These are phyloP conservation scores for Metopia argyrocephala DNA, from an alignment of 2,888 invertebrate genomes.

Conservation along the genomic window DNA sequence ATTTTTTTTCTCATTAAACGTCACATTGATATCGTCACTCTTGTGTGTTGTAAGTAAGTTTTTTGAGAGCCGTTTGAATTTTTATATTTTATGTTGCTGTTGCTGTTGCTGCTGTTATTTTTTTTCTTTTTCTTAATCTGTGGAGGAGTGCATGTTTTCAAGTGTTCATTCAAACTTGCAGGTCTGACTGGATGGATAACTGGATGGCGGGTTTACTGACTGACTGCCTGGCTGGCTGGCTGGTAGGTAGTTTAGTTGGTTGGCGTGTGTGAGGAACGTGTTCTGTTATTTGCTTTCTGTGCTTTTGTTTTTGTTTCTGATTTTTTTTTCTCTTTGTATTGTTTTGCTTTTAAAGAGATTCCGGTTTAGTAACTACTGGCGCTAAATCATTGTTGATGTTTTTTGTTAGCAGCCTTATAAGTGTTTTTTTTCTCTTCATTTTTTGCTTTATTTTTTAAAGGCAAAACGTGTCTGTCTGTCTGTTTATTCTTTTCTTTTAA, in stretches of 20 bases:
- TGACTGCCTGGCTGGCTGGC: neutral
- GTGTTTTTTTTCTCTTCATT: slow-evolving; percentile 30
- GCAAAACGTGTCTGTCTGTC: neutral
- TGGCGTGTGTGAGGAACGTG: slow-evolving; percentile 62
- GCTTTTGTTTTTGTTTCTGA: neutral
- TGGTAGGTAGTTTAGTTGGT: neutral
- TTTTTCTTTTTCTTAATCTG: slow-evolving; percentile 36
- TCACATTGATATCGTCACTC: neutral
- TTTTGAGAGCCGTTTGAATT: slow-evolving; percentile 12
- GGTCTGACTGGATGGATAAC: neutral
- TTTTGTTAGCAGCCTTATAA: slow-evolving; percentile 53
- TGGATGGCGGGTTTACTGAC: slow-evolving; percentile 4
- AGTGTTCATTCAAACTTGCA: slow-evolving; percentile 40
- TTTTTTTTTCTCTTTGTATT: slow-evolving; percentile 16
- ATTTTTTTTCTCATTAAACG: neutral
- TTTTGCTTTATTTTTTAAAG: slow-evolving; percentile 40
- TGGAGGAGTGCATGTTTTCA: slow-evolving; percentile 52
- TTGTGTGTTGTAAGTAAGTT: neutral
- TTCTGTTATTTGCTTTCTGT: slow-evolving; percentile 36
- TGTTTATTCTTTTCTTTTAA: slow-evolving; percentile 44
- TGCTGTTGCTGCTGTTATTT: neutral
- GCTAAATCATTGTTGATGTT: slow-evolving; percentile 61
- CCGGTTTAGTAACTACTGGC: slow-evolving; percentile 63
- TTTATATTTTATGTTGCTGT: neutral
- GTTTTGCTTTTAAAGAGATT: slow-evolving; percentile 53